Evolutionary conservation across 2,113 vertebrate species (phyloP), one percentile per base, ranked within the genome.

Genomic region (Lutjanus erythropterus): DNA sequence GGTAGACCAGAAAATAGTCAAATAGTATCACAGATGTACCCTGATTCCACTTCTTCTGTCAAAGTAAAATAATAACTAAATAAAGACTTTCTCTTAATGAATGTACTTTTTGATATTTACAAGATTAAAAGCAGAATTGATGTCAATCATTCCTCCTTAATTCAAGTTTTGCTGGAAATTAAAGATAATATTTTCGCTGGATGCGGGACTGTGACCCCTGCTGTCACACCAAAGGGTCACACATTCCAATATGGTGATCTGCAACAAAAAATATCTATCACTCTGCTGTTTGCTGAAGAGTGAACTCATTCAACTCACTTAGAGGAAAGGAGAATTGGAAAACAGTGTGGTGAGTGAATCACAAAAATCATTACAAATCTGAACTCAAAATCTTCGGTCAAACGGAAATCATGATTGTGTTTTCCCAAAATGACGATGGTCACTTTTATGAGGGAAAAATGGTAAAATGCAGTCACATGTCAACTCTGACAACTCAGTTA

Each of bases 221-320:
- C 84, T 83, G 80, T 89, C 81, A 81, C 70, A 75, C 70, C 58
- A 72, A 66, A 78, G 53, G 75, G 65, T 76, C 75, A 59, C 72
- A 74, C 86, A 89, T 87, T 86, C 78, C 83, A 84, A 71, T 25
- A 82, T 70, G 77, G 50, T 87, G 81, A 87, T 85, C 71, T 44
- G 41, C 12, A 41, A 68, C 46, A 15, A 23, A 46, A 15, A 35
- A 23, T 39, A 68, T 55, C 59, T 68, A 52, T 76, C 55, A 56
- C 29, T 49, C 55, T 58, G 82, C 62, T 75, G 75, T 80, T 83
- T 80, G 52, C 68, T 65, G 64, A 65, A 66, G 71, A 83, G 56
- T 58, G 75, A 90, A 90, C 84, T 86, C 62, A 50, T 80, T 91
- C 85, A 91, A 89, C 87, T 89, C 81, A 53, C 72, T 67, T 6